Conservation (phyloP, 2,113 vertebrate species). For the Notechis scutatus region DNA sequence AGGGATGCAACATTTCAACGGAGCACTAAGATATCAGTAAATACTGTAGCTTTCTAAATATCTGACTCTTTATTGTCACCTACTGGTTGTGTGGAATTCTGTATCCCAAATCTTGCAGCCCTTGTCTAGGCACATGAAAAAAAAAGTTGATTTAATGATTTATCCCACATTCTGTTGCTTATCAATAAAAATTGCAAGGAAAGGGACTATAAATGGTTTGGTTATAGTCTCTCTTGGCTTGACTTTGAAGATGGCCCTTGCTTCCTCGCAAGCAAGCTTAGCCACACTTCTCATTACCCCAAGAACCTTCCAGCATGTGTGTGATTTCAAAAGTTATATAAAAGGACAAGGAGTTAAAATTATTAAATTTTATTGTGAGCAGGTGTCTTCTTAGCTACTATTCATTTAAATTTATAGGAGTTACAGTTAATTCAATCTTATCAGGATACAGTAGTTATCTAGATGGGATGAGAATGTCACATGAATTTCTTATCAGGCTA, state of each 20-base stretch:
- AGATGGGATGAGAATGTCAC: neutral
- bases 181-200: neutral
- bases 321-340: neutral
- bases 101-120: neutral
- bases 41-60: neutral
- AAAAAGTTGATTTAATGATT: neutral
- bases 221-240: neutral
- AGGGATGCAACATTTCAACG: neutral
- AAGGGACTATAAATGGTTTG: neutral
- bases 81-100: neutral
- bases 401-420: constrained; percentile 1
- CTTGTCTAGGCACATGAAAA: neutral
- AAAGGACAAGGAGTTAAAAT: neutral
- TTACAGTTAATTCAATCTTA: constrained; percentile 4
- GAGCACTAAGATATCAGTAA: neutral
- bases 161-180: neutral
- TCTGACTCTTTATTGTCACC: neutral
- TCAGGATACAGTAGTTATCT: neutral
- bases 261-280: neutral
- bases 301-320: neutral
- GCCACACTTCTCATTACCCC: neutral
- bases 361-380: constrained; percentile 4
- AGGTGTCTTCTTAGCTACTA: neutral
- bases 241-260: neutral
- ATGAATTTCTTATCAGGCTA: neutral